Evolutionary conservation across 2,113 vertebrate species (phyloP), one percentile per base, ranked within the genome.

Genomic region (Cettia cetti): DNA sequence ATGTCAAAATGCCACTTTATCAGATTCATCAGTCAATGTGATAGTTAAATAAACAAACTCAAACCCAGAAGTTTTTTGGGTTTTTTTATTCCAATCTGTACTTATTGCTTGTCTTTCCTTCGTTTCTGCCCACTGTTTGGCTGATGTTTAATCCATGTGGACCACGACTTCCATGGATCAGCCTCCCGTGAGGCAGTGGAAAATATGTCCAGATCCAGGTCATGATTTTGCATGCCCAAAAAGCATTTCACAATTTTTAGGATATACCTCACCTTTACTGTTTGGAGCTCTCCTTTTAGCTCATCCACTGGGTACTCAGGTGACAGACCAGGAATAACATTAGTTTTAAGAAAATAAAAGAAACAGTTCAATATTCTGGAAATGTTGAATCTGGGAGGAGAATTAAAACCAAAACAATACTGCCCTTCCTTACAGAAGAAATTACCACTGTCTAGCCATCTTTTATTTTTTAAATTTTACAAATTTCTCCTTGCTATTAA

Each of bases 251-350:
- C 20, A 10, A 13, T 37, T 89, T 89, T 86, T 68, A 59, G 39
- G 22, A 8, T 28, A 4, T 21, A 37, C 4, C 45, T 71, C 3
- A 2, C 3, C 1, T 3, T 37, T 11, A 33, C 2, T 2, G 1
- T 53, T 61, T 24, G n/a, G n/a, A 84, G 7, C 13, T 40, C 13
- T 26, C 10, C 28, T 49, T 65, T 59, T 33, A 45, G 31, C n/a
- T 71, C 40, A 20, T 30, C 81, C 19, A 3, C 2, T 13, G 65
- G 24, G 6, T 70, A 8, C 28, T 65, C 30, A 44, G 31, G 26
- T 54, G 30, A 21, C 35, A 65, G 23, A 47, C 47, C 47, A 82
- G 39, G 26, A 26, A n/a, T 40, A 45, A n/a, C 5, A 16, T 37
- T 37, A 15, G 9, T 30, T 88, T 74, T 21, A 35, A 70, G 22